Base-by-base conservation (phyloP, 2,888 invertebrate genomes). In the Cepaea hortensis region DNA sequence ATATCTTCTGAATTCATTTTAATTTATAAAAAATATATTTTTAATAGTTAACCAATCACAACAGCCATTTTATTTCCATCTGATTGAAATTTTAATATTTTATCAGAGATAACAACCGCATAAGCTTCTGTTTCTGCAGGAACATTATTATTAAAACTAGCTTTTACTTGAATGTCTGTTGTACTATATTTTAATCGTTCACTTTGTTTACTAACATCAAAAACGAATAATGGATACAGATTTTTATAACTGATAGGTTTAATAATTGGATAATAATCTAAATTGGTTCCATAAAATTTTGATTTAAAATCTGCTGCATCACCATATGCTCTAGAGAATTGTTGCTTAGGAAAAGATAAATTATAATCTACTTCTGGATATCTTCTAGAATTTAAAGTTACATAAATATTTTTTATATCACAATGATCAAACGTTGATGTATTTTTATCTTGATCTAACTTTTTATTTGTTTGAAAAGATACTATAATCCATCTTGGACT, bases 151-250 rank as follows among this genome's bases (percentile, higher is more conserved):
- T 70, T 20, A 82, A 82, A 82, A 23, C 0, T 3, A 18, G 72
- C 72, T 48, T 70, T 70, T 35, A 81, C 61, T 3, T 3, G 18
- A 13, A 81, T 81, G 23, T 81, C 70, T 20, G 61, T 70, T 79
- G 55, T n/a, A 55, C n/a, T 61, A n/a, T 61, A 23, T 79, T 79
- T 79, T 13, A 76, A 9, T n/a, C 20, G n/a, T 62, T 81, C 68
- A 23, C 50, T 82, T 72, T 82, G 81, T 48, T 82, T 82, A 23
- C 48, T 70, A 48, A 82, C 81, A 82, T 82, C 81, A 70, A 82
- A 48, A 4, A 82, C 72, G 50, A 82, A 81, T 48, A 81, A 46
- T 35, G 81, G 70, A 70, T 81, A 81, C 0, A 81, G 4, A 11
- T 35, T 3, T 81, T 35, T 81, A 70, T 65, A 81, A 65, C 46